Conservation (phyloP, 2,113 vertebrate species). For the Silurus asotus region DNA sequence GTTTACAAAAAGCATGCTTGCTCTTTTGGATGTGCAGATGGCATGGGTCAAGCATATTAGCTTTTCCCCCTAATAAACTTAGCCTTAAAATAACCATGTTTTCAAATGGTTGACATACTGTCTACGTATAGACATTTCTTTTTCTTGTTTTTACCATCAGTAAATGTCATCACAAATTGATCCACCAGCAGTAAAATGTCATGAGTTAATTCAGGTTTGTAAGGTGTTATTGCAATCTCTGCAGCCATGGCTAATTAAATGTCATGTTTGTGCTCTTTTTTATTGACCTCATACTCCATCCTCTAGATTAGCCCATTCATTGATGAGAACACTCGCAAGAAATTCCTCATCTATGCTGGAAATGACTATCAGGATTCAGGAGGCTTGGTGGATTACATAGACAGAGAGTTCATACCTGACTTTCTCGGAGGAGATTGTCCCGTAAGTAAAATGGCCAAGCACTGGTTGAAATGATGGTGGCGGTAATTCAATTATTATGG, state of each 20-base stretch:
- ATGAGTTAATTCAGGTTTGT: constrained; percentile 13
- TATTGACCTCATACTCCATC: not conserved
- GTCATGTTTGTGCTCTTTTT: constrained; percentile 26
- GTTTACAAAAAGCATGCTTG: not conserved
- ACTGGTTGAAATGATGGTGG: not conserved
- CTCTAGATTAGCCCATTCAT: constrained; percentile 92
- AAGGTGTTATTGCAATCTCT: not conserved
- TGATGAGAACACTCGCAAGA: constrained; percentile 94
- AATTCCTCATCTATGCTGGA: constrained; percentile 95
- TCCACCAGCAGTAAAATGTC: constrained; percentile 3
- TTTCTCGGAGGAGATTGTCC: constrained; percentile 91
- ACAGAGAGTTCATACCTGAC: constrained; percentile 89
- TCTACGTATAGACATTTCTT: not conserved
- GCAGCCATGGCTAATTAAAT: constrained; percentile 30
- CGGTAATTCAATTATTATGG: not conserved
- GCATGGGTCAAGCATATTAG: not conserved
- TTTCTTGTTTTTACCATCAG: not conserved
- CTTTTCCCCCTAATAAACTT: not conserved
- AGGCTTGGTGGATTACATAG: constrained; percentile 90
- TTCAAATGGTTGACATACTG: not conserved
- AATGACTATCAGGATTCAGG: constrained; percentile 92
- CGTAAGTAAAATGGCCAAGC: constrained; percentile 69
- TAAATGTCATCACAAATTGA: constrained; percentile 7
- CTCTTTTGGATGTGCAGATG: not conserved
- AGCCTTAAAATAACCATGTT: not conserved